Evolutionary conservation across 2,888 invertebrate species (phyloP).

Genomic region (Ormia ochracea): DNA sequence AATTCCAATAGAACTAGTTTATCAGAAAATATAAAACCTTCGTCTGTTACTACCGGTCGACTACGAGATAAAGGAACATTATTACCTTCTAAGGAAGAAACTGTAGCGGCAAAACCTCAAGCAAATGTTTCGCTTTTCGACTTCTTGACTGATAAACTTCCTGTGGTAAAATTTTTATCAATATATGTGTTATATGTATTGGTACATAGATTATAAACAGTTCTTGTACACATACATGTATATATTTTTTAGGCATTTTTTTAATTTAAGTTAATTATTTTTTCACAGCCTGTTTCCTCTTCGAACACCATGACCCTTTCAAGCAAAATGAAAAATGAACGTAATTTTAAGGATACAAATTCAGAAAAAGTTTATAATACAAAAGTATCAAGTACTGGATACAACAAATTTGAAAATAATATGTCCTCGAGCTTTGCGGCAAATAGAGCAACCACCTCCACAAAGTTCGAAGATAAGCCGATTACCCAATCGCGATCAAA

Average conservation of each 20-base stretch:
- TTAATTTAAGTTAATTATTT: background rate
- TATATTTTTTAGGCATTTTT: background rate
- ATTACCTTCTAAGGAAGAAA: constrained; percentile 78
- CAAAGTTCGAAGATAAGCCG: constrained; percentile 24
- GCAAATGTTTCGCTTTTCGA: constrained; percentile 89
- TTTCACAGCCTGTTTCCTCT: constrained; percentile 8
- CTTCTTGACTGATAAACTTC: constrained; percentile 87
- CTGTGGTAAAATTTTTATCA: constrained; percentile 63
- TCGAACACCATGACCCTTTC: background rate
- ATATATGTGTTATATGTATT: background rate
- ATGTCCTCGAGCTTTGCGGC: constrained; percentile 76
- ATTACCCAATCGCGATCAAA: constrained; percentile 16
- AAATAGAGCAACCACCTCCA: constrained; percentile 61
- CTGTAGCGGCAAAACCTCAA: constrained; percentile 83
- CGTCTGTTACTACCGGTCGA: constrained; percentile 17
- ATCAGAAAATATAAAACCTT: constrained; percentile 40
- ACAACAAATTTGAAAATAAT: constrained; percentile 75
- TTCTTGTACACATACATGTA: background rate
- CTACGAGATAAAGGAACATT: constrained; percentile 67
- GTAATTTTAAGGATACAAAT: background rate
- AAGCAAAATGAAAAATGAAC: background rate
- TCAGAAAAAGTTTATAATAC: constrained; percentile 26
- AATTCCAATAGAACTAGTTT: constrained; percentile 54
- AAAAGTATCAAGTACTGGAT: constrained; percentile 43
- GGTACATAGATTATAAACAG: too few species aligned